Percentiles rank a stretch among this genome's conserved stretches.
These are phyloP conservation scores for Phaetusa simplex DNA, from an alignment of 2,113 vertebrate genomes.

Conservation along the genomic window DNA sequence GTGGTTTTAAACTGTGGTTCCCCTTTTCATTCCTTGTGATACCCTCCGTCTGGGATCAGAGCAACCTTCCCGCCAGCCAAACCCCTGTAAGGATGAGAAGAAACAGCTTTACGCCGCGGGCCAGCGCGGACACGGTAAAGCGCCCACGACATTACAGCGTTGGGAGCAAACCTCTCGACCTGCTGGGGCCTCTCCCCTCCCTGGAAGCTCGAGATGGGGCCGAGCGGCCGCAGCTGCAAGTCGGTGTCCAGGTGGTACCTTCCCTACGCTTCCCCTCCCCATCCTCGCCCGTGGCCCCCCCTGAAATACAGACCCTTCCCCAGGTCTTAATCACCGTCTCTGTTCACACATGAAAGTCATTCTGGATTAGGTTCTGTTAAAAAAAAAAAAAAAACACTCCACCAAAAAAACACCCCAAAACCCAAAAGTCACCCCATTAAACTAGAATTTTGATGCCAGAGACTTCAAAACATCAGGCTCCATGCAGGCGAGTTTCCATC, in stretches of 20 bases:
- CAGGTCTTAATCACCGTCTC: accelerated
- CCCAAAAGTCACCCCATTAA: accelerated
- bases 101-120: slow-evolving; percentile 95
- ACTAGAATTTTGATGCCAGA: background rate
- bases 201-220: slow-evolving; percentile 81
- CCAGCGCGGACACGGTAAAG: slow-evolving; percentile 88
- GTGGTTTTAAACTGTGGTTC: background rate
- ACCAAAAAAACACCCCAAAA: background rate
- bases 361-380: background rate
- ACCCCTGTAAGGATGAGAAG: slow-evolving; percentile 86
- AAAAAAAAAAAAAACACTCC: background rate
- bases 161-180: slow-evolving; percentile 87
- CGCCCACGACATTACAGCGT: slow-evolving; percentile 92
- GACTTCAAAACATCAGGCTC: background rate
- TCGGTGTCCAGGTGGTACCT: slow-evolving; percentile 79
- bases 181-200: slow-evolving; percentile 76
- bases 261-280: background rate
- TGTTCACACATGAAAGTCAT: background rate
- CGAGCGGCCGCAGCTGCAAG: slow-evolving; percentile 83
- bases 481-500: background rate
- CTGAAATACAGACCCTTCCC: background rate
- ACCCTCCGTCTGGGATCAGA: slow-evolving; percentile 81
- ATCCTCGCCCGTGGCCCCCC: background rate
- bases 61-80: slow-evolving; percentile 74
- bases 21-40: slow-evolving; percentile 64